Evolutionary conservation across 2,888 invertebrate genomes (phyloP), one percentile per base, ranked within the genome.

Genomic region (Keiferia lycopersicella): DNA sequence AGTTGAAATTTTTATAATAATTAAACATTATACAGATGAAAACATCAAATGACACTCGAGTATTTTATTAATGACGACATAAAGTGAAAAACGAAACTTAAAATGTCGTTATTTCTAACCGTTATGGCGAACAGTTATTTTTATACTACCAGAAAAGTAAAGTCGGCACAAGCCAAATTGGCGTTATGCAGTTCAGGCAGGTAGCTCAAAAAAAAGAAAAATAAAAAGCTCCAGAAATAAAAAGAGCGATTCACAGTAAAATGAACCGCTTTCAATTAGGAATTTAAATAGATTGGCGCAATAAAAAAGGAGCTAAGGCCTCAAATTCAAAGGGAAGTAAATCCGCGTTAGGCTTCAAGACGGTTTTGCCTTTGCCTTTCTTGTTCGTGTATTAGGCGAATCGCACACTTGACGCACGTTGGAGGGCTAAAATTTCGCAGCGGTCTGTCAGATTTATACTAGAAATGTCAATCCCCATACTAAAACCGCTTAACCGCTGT

Each of bases 291-390:
- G 73, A 74, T 79, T 74, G 69, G 73, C 71, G 75, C 75, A 73
- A 69, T 65, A 60, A 65, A 67, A 76, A 69, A 75, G 73, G 75
- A 75, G 78, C 75, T 78, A 77, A 73, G 76, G 77, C 76, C 74
- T 77, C 76, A 77, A 81, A 82, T 74, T 77, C 75, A 77, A 81
- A 82, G 75, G 69, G 79, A 84, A 84, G 81, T 80, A 79, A 78
- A 80, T 81, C 77, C 70, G 76, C 73, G 64, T 61, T 22, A 53
- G 51, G 51, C 64, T 50, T 61, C 59, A 61, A 57, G 64, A 50
- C 57, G 56, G 59, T 66, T 38, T 53, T 53, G 22, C 20, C 51
- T 7, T 41, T 45, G 45, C 45, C 45, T 45, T 45, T 45, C 45
- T 45, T 45, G n/a, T 45, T 45, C 45, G 45, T 45, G 6, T 45